Conservation (phyloP, 2,113 vertebrate genomes). For the Catharus minimus region DNA sequence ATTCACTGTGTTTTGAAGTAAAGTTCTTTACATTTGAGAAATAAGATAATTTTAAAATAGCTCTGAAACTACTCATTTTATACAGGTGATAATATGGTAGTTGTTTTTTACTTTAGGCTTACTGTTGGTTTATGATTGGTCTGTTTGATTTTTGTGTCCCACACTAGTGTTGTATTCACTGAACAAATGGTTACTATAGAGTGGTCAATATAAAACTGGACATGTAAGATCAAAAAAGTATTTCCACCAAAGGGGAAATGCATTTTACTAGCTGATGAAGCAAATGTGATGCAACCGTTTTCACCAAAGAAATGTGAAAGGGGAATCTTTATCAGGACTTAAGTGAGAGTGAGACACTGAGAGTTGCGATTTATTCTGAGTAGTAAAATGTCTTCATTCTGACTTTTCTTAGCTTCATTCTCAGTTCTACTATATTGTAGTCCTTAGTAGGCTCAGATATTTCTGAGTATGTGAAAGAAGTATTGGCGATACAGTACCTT, state of each 20-base stretch:
- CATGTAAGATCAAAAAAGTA: background rate
- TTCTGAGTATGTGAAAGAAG: background rate
- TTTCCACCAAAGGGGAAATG: conserved; percentile 10
- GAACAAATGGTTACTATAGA: background rate
- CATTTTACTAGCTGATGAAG: background rate
- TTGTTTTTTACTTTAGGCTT: background rate
- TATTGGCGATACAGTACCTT: background rate
- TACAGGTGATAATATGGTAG: background rate
- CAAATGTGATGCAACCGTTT: background rate
- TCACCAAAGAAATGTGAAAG: conserved; percentile 52
- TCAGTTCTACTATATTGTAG: background rate
- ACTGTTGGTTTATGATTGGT: background rate
- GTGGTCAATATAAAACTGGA: background rate
- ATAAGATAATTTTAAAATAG: background rate
- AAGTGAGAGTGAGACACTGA: background rate
- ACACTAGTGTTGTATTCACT: background rate
- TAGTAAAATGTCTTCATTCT: background rate
- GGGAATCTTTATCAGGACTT: background rate
- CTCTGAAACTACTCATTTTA: background rate
- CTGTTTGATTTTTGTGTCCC: background rate
- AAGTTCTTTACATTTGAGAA: background rate
- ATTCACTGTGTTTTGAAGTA: background rate
- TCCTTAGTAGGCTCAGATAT: background rate
- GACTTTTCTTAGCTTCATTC: background rate
- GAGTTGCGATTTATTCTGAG: background rate